phyloP scores from a whole-genome alignment of 2,888 invertebrate genomes.

The Leptothorax acervorum region DNA sequence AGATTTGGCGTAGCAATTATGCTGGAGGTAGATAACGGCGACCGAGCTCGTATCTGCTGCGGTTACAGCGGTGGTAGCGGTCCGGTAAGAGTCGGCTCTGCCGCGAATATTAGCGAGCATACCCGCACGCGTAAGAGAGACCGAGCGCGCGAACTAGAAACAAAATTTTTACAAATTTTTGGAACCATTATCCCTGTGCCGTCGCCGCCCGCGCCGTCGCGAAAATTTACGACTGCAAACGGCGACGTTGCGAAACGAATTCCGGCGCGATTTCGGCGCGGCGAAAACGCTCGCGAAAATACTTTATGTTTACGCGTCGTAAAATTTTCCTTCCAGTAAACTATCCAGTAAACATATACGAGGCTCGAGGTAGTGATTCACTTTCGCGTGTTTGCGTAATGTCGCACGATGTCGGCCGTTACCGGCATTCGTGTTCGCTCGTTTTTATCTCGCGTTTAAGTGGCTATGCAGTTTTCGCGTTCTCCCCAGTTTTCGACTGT shows the following conservation, averaged over 20 bases:
- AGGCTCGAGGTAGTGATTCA: slow-evolving; percentile 33
- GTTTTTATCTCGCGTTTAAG: slow-evolving; percentile 45
- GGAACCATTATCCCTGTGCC: slow-evolving; percentile 30
- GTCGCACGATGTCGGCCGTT: neutral
- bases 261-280: slow-evolving; percentile 36
- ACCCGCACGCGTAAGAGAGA: slow-evolving; percentile 17
- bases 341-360: slow-evolving; percentile 27
- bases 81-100: slow-evolving; percentile 38
- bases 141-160: neutral
- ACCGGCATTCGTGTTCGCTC: neutral
- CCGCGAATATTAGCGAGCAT: slow-evolving; percentile 47
- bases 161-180: slow-evolving; percentile 41
- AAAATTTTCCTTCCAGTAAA: slow-evolving; percentile 48
- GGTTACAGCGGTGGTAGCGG: slow-evolving; percentile 55
- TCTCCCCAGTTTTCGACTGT: slow-evolving; percentile 11
- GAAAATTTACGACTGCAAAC: slow-evolving; percentile 36
- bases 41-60: slow-evolving; percentile 64
- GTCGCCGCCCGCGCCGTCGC: neutral
- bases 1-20: slow-evolving; percentile 69
- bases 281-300: slow-evolving; percentile 20
- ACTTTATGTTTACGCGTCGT: slow-evolving; percentile 49
- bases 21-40: slow-evolving; percentile 67
- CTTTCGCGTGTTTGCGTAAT: slow-evolving; percentile 38
- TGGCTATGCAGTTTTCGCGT: slow-evolving; percentile 19
- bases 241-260: slow-evolving; percentile 27